Base-by-base conservation (phyloP, 2,113 vertebrate species). In the Apeltes quadracus region DNA sequence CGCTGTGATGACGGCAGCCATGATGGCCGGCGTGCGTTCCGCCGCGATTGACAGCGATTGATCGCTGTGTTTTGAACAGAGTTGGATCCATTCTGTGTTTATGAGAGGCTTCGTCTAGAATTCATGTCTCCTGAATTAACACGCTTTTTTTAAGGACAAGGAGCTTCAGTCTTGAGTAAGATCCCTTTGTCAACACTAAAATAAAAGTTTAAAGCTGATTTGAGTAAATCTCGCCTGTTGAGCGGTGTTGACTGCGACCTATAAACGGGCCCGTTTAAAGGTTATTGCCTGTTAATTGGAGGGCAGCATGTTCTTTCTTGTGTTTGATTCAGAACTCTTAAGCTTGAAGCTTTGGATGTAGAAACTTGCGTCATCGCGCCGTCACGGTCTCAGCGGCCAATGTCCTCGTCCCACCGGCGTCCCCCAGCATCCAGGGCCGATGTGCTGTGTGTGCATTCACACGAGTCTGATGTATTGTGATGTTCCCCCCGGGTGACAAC, bases 251-350 rank as follows among this genome's bases (percentile, higher is more conserved):
- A 3, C 14, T 5, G n/a, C n/a, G n/a, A n/a, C n/a, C n/a, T n/a
- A n/a, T n/a, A n/a, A n/a, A n/a, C n/a, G n/a, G n/a, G n/a, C n/a
- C n/a, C n/a, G n/a, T n/a, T 85, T 84, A 79, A 84, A 78, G 55
- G 58, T 15, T 71, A 75, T 9, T 77, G 69, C 41, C 76, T 58
- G 61, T 59, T 85, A 76, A 85, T 69, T 69, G 62, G 34, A 76
- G 22, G 22, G 64, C 50, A 57, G 51, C 55, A 27, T 34, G 51
- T 5, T 22, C 48, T 10, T 22, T 43, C 36, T 46, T 43, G 25
- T 46, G 27, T 51, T 39, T 27, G 43, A 56, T 20, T 9, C 20
- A 32, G 15, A 27, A 27, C 51, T 41, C 2, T 38, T 6, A 27
- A 3, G 32, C 10, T 53, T 38, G 4, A 59, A 27, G 15, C 44